These are phyloP conservation scores for Drosophila pseudoobscura DNA, from an alignment of 1,140 invertebrate species.

Conservation along the genomic window DNA sequence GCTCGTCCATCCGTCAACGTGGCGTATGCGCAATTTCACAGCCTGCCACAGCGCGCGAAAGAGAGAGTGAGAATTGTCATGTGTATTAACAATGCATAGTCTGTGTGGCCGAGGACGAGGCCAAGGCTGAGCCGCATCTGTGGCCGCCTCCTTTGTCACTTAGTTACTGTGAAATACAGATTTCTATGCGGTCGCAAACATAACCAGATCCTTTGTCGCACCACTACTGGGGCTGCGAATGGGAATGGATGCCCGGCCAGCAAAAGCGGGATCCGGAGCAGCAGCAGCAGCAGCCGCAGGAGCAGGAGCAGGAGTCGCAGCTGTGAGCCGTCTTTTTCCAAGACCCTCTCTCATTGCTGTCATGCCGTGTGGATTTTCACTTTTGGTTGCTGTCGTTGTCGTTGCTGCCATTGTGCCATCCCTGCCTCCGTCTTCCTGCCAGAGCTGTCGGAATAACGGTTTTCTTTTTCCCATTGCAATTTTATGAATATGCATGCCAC, in stretches of 20 bases:
- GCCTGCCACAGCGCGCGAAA: constrained; percentile 37
- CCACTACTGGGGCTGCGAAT: neutral
- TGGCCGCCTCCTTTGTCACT: constrained; percentile 47
- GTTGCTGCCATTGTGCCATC: constrained; percentile 15
- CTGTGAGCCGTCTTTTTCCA: constrained; percentile 2
- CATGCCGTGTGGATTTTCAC: constrained; percentile 53
- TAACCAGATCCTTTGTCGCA: constrained; percentile 30
- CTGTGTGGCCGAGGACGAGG: constrained; percentile 28
- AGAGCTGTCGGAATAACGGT: constrained; percentile 29
- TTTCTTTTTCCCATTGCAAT: constrained; percentile 49
- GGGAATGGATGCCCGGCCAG: no score
- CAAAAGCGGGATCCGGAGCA: no score
- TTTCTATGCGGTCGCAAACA: constrained; percentile 60
- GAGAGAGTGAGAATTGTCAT: constrained; percentile 52
- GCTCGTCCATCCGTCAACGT: constrained; percentile 50
- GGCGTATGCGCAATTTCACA: constrained; percentile 74
- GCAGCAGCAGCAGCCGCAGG: neutral
- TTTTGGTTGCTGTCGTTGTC: constrained; percentile 34
- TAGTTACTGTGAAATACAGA: constrained; percentile 57
- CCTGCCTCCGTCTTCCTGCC: neutral
- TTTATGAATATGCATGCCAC: constrained; percentile 72
- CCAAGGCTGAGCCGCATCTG: constrained; percentile 22
- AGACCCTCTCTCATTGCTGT: constrained; percentile 31
- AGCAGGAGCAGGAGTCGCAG: constrained; percentile 2
- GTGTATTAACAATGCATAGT: constrained; percentile 69